Conservation (phyloP, 2,797 vertebrate species). For the Epinephelus coioides region DNA sequence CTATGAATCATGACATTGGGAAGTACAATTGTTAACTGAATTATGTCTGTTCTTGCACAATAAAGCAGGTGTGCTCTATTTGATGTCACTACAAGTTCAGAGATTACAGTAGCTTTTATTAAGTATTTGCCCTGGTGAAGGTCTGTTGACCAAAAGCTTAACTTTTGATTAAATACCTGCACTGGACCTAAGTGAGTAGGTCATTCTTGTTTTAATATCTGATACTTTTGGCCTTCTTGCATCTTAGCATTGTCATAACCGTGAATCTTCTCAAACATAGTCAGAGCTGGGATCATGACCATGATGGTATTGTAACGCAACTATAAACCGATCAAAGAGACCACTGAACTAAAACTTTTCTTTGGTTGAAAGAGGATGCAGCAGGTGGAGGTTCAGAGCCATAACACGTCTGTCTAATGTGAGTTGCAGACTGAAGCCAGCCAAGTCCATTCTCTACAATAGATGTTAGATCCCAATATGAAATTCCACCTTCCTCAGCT, state of each 20-base stretch:
- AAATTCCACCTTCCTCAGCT: conserved; percentile 67
- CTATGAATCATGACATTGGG: not conserved
- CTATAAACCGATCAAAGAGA: not conserved
- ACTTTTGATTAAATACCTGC: conserved; percentile 28
- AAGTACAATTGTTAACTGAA: not conserved
- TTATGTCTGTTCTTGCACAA: conserved; percentile 9
- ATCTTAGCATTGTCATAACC: not conserved
- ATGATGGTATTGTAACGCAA: not conserved
- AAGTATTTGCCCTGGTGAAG: conserved; percentile 28
- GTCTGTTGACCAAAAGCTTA: conserved; percentile 22
- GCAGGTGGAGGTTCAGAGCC: conserved; percentile 33
- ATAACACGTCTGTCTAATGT: conserved; percentile 27
- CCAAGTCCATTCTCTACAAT: conserved; percentile 63
- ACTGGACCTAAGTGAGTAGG: conserved; percentile 12
- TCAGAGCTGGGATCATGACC: not conserved
- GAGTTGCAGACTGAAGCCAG: conserved; percentile 43
- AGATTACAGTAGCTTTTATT: conserved; percentile 24
- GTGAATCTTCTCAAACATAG: conserved; percentile 1
- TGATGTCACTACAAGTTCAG: not conserved
- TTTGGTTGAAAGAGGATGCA: conserved; percentile 15
- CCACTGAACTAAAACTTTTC: conserved; percentile 13
- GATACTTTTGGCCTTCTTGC: conserved; percentile 13
- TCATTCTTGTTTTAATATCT: conserved; percentile 15
- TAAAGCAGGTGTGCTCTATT: conserved; percentile 11
- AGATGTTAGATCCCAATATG: conserved; percentile 60